These are phyloP conservation scores for Columba livia DNA, from an alignment of 2,113 vertebrate species.

Conservation along the genomic window DNA sequence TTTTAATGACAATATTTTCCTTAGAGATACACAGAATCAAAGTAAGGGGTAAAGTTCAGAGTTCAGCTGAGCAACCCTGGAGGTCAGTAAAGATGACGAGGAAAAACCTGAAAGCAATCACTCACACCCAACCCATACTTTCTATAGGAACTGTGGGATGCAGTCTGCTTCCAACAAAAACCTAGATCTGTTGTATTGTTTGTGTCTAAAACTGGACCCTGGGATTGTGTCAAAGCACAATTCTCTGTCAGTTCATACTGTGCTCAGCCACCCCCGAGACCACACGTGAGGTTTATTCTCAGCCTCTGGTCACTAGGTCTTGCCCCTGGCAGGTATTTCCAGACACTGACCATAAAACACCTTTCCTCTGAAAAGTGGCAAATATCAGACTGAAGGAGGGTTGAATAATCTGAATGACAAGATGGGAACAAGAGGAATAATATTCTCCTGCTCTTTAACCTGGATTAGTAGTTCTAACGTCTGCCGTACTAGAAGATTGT, in stretches of 20 bases:
- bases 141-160: not conserved
- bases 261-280: not conserved
- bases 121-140: not conserved
- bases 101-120: not conserved
- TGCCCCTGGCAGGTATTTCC: not conserved
- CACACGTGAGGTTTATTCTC: not conserved
- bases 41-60: not conserved
- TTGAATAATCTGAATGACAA: not conserved
- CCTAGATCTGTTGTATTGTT: not conserved
- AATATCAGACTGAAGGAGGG: not conserved
- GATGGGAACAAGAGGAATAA: not conserved
- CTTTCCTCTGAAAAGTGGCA: not conserved
- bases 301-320: not conserved
- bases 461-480: not conserved
- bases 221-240: not conserved
- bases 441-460: not conserved
- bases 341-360: not conserved
- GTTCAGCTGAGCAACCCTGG: not conserved
- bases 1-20: not conserved
- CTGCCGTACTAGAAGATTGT: not conserved
- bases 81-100: not conserved
- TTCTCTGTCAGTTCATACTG: slow-evolving; percentile 18
- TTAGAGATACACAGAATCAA: not conserved
- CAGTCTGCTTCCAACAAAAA: not conserved
- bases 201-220: not conserved